These are phyloP conservation scores for Apis florea DNA, from an alignment of 1,140 invertebrate species.

Conservation along the genomic window DNA sequence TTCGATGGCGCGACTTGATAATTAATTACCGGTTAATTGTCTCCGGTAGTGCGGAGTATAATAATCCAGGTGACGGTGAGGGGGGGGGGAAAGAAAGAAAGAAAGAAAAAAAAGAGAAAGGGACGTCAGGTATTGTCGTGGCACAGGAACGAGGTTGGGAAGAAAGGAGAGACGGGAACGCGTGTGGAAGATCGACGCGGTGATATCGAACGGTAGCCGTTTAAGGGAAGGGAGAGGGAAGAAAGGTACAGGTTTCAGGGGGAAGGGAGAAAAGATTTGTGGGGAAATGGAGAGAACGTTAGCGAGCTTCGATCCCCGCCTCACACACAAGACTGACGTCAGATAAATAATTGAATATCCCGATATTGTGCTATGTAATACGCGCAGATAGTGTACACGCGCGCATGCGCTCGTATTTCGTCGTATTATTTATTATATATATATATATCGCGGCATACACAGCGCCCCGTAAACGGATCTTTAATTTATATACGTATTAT, in stretches of 20 bases:
- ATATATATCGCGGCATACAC: slow-evolving; percentile 32
- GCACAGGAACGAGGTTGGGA: not conserved
- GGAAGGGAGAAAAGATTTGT: not conserved
- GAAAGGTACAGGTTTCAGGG: not conserved
- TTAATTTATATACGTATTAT: slow-evolving; percentile 59
- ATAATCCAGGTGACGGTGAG: too few species aligned
- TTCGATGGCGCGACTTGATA: slow-evolving; percentile 15
- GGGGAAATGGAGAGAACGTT: slow-evolving; percentile 53
- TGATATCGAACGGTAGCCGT: slow-evolving; percentile 40
- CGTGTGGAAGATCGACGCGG: slow-evolving; percentile 44
- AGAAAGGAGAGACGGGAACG: not conserved
- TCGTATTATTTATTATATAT: slow-evolving; percentile 55
- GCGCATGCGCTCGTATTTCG: not conserved
- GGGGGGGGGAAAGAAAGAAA: too few species aligned
- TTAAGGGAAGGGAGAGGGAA: too few species aligned
- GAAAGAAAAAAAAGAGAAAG: not conserved
- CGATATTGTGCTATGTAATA: slow-evolving; percentile 23
- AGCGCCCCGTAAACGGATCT: slow-evolving; percentile 46
- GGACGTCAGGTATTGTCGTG: slow-evolving; percentile 38
- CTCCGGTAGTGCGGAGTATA: too few species aligned
- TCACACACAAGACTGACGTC: slow-evolving; percentile 74
- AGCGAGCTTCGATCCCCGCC: slow-evolving; percentile 65
- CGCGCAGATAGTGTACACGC: not conserved
- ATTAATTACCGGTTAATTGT: slow-evolving; percentile 22
- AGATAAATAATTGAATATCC: slow-evolving; percentile 59